Evolutionary conservation across 2,113 vertebrate species (phyloP).

Genomic region (Ammodramus savannarum): DNA sequence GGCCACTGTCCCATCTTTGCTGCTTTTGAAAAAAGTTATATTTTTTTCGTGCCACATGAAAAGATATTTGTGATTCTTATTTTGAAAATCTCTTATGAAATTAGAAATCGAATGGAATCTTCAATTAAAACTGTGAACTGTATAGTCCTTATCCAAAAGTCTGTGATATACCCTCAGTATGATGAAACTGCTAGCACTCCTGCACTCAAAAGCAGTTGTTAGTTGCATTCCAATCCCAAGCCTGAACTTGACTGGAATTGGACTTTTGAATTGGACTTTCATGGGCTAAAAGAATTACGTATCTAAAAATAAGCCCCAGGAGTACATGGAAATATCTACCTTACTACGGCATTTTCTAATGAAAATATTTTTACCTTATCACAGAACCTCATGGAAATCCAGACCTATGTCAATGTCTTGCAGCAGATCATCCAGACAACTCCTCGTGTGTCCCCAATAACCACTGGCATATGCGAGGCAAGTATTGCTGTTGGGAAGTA

Average conservation of each 20-base stretch:
- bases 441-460: conserved; percentile 72
- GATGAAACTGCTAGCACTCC: neutral
- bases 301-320: neutral
- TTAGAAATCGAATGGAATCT: neutral
- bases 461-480: conserved; percentile 83
- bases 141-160: neutral
- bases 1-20: neutral
- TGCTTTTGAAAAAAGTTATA: neutral
- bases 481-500: neutral
- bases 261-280: neutral
- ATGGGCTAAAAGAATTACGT: neutral
- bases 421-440: conserved; percentile 89
- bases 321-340: neutral
- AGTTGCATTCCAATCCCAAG: neutral
- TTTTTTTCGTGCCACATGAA: neutral
- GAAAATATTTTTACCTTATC: neutral
- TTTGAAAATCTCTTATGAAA: neutral
- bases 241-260: neutral
- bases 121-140: neutral
- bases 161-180: neutral
- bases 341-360: neutral
- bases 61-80: neutral
- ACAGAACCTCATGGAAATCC: conserved; percentile 93
- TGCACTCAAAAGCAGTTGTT: neutral
- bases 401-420: conserved; percentile 89